Evolutionary conservation across 2,113 vertebrate genomes (phyloP).

Genomic region (Zootoca vivipara): DNA sequence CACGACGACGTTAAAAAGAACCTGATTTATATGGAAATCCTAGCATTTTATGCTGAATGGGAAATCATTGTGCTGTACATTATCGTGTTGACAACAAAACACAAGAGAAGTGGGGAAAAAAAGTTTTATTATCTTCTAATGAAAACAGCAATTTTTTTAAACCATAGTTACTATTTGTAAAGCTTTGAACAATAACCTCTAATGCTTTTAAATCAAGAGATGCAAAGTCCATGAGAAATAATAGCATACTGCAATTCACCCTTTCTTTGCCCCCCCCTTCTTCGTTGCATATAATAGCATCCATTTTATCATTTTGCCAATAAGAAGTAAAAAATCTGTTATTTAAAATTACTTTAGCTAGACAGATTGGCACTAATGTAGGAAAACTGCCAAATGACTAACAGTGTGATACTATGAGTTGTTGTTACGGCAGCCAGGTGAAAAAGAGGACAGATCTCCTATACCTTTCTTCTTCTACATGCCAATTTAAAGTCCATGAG

Average conservation of each 20-base stretch:
- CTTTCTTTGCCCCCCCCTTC: constrained; percentile 4
- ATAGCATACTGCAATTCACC: not conserved
- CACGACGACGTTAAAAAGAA: constrained; percentile 47
- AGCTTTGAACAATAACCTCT: constrained; percentile 27
- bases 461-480: not conserved
- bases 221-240: constrained; percentile 35
- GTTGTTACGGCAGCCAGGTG: not conserved
- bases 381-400: not conserved
- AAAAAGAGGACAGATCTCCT: not conserved
- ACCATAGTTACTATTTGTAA: constrained; percentile 34
- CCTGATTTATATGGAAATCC: constrained; percentile 64
- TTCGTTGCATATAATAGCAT: not conserved
- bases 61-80: constrained; percentile 42
- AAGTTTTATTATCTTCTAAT: constrained; percentile 39
- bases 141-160: constrained; percentile 53
- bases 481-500: too few species aligned
- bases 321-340: constrained; percentile 16
- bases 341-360: not conserved
- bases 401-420: not conserved
- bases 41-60: constrained; percentile 56
- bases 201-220: constrained; percentile 48
- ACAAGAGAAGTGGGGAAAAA: constrained; percentile 16
- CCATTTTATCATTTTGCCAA: not conserved
- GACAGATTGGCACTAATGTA: not conserved
- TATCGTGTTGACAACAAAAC: constrained; percentile 37